Percentiles rank a stretch among this genome's conserved stretches.
Evolutionary conservation across 2,888 invertebrate species (phyloP).

Genomic region (Eupithecia vulgata): DNA sequence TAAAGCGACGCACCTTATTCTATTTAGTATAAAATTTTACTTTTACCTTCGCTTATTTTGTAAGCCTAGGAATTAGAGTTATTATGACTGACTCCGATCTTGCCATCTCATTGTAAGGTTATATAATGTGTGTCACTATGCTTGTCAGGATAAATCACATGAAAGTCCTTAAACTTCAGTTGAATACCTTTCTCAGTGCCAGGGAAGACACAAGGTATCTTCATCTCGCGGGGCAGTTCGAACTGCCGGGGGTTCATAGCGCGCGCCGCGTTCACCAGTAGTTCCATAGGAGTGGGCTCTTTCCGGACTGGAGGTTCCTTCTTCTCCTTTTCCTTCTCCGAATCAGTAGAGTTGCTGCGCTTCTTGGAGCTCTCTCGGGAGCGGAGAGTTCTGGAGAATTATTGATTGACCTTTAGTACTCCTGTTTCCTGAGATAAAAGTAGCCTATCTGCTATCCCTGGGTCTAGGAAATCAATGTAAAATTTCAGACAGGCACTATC

Average conservation of each 20-base stretch:
- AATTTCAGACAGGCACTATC: too few relatives aligned
- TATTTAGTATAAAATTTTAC: too few relatives aligned
- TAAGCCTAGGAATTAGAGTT: too few relatives aligned
- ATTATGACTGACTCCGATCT: too few relatives aligned
- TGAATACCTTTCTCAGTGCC: slow-evolving; percentile 89
- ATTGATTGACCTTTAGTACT: not conserved
- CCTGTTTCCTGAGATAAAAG: too few relatives aligned
- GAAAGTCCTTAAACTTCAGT: not conserved
- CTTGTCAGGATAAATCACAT: not conserved
- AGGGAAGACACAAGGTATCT: slow-evolving; percentile 90
- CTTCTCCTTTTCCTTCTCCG: slow-evolving; percentile 50
- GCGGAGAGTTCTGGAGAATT: slow-evolving; percentile 57
- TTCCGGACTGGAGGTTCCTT: slow-evolving; percentile 53
- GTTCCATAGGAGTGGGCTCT: slow-evolving; percentile 87
- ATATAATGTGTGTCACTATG: too few relatives aligned
- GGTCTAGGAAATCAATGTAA: too few relatives aligned
- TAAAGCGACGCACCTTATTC: too few relatives aligned
- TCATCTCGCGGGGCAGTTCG: slow-evolving; percentile 92
- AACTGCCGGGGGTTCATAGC: slow-evolving; percentile 96
- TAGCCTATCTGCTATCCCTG: too few relatives aligned
- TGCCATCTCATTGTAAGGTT: too few relatives aligned
- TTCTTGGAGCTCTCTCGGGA: slow-evolving; percentile 68
- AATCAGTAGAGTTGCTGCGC: slow-evolving; percentile 56
- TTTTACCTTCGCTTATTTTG: too few relatives aligned
- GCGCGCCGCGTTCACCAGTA: slow-evolving; percentile 91